A percentile compares a stretch with the other conserved stretches of the same genome.
Evolutionary conservation across 2,888 invertebrate species (phyloP).

Genomic region (Hybos culiciformis): DNA sequence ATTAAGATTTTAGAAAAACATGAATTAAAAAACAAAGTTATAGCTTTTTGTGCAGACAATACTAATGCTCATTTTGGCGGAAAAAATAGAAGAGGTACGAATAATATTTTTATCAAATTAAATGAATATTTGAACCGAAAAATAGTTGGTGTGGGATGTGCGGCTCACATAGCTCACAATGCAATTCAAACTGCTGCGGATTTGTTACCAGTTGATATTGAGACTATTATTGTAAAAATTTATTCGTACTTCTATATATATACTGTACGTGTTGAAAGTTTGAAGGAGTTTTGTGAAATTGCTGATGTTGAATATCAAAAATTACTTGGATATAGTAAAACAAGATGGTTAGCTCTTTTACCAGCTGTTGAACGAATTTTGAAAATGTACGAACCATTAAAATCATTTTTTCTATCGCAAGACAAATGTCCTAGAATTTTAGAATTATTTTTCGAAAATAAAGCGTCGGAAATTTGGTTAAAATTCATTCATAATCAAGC

Average conservation of each 20-base stretch:
- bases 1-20: neutral
- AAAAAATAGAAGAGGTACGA: neutral
- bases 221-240: slow-evolving; percentile 3
- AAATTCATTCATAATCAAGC: slow-evolving; percentile 7
- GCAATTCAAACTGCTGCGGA: slow-evolving; percentile 11
- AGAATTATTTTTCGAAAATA: slow-evolving; percentile 5
- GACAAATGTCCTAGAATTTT: slow-evolving; percentile 5
- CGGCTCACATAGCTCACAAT: slow-evolving; percentile 11
- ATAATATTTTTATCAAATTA: neutral
- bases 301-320: slow-evolving; percentile 6
- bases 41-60: slow-evolving; percentile 1
- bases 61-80: neutral
- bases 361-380: slow-evolving; percentile 6
- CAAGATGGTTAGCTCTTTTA: slow-evolving; percentile 6
- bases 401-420: slow-evolving; percentile 4
- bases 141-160: neutral
- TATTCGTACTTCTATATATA: slow-evolving; percentile 2
- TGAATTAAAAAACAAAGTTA: neutral
- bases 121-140: neutral
- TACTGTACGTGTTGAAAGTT: slow-evolving; percentile 3
- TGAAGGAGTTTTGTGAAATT: slow-evolving; percentile 3
- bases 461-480: slow-evolving; percentile 3
- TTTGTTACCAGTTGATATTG: slow-evolving; percentile 16
- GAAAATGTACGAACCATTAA: slow-evolving; percentile 4
- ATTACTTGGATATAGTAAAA: slow-evolving; percentile 8